phyloP scores from a whole-genome alignment of 2,888 invertebrate genomes.

The Macrophya alboannulata region DNA sequence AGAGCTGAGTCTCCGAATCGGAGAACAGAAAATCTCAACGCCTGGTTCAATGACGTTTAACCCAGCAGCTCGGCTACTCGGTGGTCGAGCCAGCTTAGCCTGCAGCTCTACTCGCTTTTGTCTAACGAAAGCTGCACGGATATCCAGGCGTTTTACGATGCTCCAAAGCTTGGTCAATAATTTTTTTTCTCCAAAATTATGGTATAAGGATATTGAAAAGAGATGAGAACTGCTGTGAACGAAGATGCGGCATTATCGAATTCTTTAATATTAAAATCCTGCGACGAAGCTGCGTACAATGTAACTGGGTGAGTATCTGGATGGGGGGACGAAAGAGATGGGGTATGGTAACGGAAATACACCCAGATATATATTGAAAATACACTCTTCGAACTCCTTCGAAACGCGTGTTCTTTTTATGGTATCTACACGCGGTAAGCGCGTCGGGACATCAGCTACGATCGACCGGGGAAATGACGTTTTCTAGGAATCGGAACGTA shows the following conservation, averaged over 20 bases:
- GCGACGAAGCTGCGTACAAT: slow-evolving; percentile 67
- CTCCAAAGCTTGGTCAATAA: not conserved
- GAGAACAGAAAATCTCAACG: slow-evolving; percentile 3
- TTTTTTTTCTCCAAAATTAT: not conserved
- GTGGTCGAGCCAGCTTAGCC: not conserved
- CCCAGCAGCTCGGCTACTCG: not conserved
- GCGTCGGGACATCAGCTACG: slow-evolving; percentile 26
- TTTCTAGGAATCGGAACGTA: slow-evolving; percentile 13
- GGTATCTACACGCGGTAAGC: slow-evolving; percentile 19
- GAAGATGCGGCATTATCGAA: slow-evolving; percentile 66
- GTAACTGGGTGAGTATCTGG: slow-evolving; percentile 63
- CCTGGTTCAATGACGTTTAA: slow-evolving; percentile 43
- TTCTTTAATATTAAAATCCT: slow-evolving; percentile 72
- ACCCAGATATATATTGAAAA: slow-evolving; percentile 76
- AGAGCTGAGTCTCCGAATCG: not conserved
- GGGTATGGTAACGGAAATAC: slow-evolving; percentile 70
- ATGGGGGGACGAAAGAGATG: slow-evolving; percentile 43
- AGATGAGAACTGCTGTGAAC: slow-evolving; percentile 41
- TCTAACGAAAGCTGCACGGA: not conserved
- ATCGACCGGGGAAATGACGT: slow-evolving; percentile 38
- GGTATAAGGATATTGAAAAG: not conserved
- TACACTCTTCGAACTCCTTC: slow-evolving; percentile 67
- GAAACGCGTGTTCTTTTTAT: slow-evolving; percentile 67
- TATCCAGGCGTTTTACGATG: too few species aligned
- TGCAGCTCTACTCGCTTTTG: slow-evolving; percentile 6